Evolutionary conservation across 1,140 invertebrate species (phyloP).

Genomic region (Euwallacea similis): DNA sequence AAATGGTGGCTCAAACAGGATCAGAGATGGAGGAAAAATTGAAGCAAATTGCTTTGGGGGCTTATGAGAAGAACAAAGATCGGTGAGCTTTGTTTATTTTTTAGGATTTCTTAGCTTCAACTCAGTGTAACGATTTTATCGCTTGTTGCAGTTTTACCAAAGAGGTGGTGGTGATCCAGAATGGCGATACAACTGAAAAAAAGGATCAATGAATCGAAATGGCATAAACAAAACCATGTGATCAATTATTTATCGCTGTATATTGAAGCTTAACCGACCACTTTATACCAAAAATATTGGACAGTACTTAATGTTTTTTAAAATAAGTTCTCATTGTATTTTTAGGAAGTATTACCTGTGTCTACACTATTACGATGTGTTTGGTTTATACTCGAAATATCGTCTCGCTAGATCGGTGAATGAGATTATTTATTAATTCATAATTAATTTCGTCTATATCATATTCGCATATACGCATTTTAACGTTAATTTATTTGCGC

Average conservation of each 20-base stretch:
- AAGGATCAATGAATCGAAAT: not conserved
- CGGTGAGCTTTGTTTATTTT: slow-evolving; percentile 7
- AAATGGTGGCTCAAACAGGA: slow-evolving; percentile 67
- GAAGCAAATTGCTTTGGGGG: slow-evolving; percentile 39
- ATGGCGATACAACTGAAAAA: not conserved
- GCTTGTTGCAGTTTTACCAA: slow-evolving; percentile 2
- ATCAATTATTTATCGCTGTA: slow-evolving; percentile 7
- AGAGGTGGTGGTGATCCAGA: not conserved
- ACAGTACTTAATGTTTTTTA: slow-evolving; percentile 20
- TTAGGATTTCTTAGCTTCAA: not conserved
- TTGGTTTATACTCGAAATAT: not conserved
- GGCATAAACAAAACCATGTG: not conserved
- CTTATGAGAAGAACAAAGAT: slow-evolving; percentile 36
- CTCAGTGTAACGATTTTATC: not conserved
- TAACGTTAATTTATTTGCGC: not conserved
- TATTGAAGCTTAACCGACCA: not conserved
- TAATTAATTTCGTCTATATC: too few relatives aligned
- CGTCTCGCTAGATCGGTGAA: not conserved
- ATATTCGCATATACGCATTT: not conserved
- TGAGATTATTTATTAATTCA: not conserved
- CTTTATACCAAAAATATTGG: slow-evolving; percentile 13
- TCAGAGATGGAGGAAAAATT: slow-evolving; percentile 38
- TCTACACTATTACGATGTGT: not conserved
- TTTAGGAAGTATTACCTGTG: not conserved
- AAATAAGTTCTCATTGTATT: not conserved